Evolutionary conservation across 2,797 vertebrate species (phyloP), one percentile per base, ranked within the genome.

Genomic region (Leucoraja ocellata): DNA sequence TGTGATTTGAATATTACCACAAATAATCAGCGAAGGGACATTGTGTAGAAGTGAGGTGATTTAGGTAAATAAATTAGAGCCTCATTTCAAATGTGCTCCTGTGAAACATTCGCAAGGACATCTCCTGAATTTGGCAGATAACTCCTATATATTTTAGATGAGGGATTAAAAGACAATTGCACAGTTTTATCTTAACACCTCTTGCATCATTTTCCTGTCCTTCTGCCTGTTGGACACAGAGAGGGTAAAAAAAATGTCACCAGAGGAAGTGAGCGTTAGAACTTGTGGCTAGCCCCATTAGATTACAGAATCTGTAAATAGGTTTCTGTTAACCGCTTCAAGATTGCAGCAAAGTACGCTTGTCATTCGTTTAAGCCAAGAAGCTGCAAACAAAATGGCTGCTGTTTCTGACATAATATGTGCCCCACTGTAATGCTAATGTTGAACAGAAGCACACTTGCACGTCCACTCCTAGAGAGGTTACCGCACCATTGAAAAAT

Each of bases 221-320:
- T n/a, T 84, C 32, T 79, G 81, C 10, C 54, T 84, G 81, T 61
- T 84, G 81, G 81, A 54, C 81, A 84, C 54, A 25, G 54, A 84
- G 28, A n/a, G 81, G 71, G 25, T 74, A 23, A 84, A 84, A 84
- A 83, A 84, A 61, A 84, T 54, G 14, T 61, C 81, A 84, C 81
- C 14, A 61, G 4, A 84, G 81, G 81, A 84, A 84, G 54, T 61
- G 81, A 84, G 54, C 54, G 81, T 84, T 84, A 25, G 81, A 84
- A 84, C 81, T 84, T 84, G 81, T 84, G 81, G 81, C 81, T 61
- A 84, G 81, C 81, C 81, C 81, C 81, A 61, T 84, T 84, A 84
- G 81, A 84, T 84, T 84, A 84, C 81, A 84, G 81, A 84, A 84
- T 84, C 81, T 84, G 81, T 84, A 84, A 84, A 84, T 61, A 84